phyloP scores from a whole-genome alignment of 2,113 vertebrate genomes.

The Dromaius novaehollandiae region DNA sequence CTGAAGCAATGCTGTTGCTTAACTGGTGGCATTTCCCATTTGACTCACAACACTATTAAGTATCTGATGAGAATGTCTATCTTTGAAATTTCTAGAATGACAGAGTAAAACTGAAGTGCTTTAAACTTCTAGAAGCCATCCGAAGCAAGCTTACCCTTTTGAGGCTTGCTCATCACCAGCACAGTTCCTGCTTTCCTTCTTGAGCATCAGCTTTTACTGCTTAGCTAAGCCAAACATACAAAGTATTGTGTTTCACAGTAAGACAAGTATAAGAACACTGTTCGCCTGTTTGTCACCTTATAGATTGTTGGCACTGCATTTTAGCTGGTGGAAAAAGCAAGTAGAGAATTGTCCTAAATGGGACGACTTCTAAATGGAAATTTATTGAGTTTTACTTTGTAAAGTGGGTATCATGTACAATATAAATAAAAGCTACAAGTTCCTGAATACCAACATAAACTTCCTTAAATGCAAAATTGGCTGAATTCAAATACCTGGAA shows the following conservation, averaged over 20 bases:
- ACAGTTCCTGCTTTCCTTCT: neutral
- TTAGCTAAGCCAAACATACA: neutral
- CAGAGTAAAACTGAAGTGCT: neutral
- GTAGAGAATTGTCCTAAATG: neutral
- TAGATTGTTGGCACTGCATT: neutral
- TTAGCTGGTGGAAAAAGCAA: neutral
- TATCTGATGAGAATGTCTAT: neutral
- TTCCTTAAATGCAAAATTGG: neutral
- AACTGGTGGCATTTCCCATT: neutral
- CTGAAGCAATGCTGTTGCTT: neutral
- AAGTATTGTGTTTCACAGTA: neutral
- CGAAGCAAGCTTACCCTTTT: neutral
- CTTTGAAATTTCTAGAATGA: neutral
- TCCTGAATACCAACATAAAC: slow-evolving; percentile 22
- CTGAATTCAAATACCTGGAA: neutral
- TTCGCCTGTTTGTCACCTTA: slow-evolving; percentile 36
- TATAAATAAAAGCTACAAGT: slow-evolving; percentile 43
- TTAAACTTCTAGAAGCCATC: neutral
- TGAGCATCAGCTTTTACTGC: neutral
- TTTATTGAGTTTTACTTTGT: neutral
- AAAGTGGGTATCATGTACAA: neutral
- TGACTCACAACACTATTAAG: neutral
- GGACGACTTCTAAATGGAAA: slow-evolving; percentile 39
- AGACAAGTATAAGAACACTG: neutral
- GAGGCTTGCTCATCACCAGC: neutral